Conservation (phyloP, 2,797 vertebrate genomes). For the Phalanger gymnotis region DNA sequence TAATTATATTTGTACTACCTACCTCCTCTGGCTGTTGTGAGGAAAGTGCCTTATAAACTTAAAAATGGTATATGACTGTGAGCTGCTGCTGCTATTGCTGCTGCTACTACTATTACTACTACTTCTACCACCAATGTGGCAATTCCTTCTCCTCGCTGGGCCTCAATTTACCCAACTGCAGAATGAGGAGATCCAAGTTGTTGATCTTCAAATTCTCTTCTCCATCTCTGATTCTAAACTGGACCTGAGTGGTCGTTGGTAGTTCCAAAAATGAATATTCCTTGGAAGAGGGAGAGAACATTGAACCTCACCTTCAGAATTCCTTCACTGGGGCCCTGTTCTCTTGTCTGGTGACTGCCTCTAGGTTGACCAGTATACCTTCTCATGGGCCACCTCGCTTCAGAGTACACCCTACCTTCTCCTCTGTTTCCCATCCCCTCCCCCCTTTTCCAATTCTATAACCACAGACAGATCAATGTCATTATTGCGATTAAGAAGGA, state of each 20-base stretch:
- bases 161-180: background rate
- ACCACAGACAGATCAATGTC: background rate
- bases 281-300: background rate
- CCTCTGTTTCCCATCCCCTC: background rate
- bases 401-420: background rate
- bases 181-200: background rate
- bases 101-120: no score
- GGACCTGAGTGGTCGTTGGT: background rate
- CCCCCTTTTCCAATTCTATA: background rate
- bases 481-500: background rate
- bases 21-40: background rate
- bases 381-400: background rate
- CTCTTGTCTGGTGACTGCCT: background rate
- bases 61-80: background rate
- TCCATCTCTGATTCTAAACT: background rate
- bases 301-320: background rate
- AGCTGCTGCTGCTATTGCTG: background rate
- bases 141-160: background rate
- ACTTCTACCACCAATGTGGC: background rate
- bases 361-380: background rate
- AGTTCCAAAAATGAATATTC: background rate
- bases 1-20: background rate
- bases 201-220: background rate
- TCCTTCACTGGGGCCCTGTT: background rate
- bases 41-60: background rate